These are phyloP conservation scores for Elanoides forficatus DNA, from an alignment of 2,113 vertebrate species.

Conservation along the genomic window DNA sequence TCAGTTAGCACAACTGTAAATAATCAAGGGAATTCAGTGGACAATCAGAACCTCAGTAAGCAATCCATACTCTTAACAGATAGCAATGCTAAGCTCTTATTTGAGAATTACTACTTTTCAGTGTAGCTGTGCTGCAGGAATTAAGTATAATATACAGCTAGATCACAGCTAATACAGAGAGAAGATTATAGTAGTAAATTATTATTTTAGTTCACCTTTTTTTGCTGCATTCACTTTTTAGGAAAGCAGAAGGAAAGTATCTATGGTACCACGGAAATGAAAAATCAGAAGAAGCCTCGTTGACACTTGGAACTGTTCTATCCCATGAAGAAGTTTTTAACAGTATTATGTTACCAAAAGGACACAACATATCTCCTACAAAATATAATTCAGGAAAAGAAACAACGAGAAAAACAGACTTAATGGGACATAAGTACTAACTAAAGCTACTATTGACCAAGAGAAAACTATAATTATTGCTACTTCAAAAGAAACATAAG, in stretches of 20 bases:
- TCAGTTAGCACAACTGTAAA: background rate
- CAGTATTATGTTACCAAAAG: background rate
- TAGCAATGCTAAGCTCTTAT: background rate
- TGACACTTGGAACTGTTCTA: background rate
- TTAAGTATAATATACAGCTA: background rate
- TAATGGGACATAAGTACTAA: background rate
- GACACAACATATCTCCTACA: background rate
- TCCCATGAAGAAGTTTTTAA: background rate
- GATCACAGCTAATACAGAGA: background rate
- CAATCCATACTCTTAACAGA: background rate
- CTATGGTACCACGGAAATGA: fast-evolving
- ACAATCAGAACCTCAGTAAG: background rate
- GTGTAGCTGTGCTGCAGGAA: background rate
- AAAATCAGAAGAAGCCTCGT: background rate
- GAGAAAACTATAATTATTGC: background rate
- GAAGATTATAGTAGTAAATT: background rate
- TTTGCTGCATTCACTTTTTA: background rate
- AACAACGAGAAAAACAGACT: background rate
- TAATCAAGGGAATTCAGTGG: background rate
- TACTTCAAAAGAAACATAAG: background rate
- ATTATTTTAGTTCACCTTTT: background rate
- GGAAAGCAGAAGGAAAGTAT: background rate
- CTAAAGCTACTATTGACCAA: background rate
- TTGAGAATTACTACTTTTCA: background rate
- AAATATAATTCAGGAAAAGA: background rate